Percentiles rank a stretch among this genome's conserved stretches.
phyloP scores from a whole-genome alignment of 2,888 invertebrate genomes.

The Zaprionus obscuricornis region DNA sequence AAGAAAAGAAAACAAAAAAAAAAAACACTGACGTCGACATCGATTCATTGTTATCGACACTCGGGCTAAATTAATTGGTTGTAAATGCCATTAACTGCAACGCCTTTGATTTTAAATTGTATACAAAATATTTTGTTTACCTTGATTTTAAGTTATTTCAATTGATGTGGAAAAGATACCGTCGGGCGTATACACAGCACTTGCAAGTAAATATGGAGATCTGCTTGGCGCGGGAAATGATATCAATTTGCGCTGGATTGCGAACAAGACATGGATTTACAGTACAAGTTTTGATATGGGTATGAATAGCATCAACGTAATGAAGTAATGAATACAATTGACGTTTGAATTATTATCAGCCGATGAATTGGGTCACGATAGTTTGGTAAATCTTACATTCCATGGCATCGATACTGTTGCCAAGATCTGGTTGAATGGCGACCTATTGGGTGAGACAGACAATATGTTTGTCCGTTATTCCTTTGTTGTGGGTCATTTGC shows the following conservation, averaged over 20 bases:
- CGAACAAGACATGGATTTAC: slow-evolving; percentile 92
- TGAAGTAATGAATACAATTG: no score
- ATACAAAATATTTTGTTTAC: not conserved
- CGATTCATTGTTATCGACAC: slow-evolving; percentile 26
- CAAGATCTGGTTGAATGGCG: slow-evolving; percentile 89
- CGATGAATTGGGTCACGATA: slow-evolving; percentile 52
- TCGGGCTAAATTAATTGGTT: slow-evolving; percentile 55
- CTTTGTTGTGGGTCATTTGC: slow-evolving; percentile 86
- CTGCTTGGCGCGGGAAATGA: slow-evolving; percentile 89
- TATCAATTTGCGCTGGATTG: slow-evolving; percentile 91
- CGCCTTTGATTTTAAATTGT: slow-evolving; percentile 42
- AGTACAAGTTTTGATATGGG: slow-evolving; percentile 86
- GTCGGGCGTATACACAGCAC: slow-evolving; percentile 79
- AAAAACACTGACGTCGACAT: slow-evolving; percentile 31
- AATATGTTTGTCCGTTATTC: slow-evolving; percentile 95
- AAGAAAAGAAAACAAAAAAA: not conserved
- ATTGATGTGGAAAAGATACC: slow-evolving; percentile 68
- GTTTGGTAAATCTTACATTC: slow-evolving; percentile 86
- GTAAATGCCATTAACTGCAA: slow-evolving; percentile 41
- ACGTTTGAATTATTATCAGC: slow-evolving; percentile 9
- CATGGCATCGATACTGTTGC: slow-evolving; percentile 95
- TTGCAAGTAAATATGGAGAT: slow-evolving; percentile 62
- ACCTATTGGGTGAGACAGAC: slow-evolving; percentile 86
- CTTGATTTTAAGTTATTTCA: slow-evolving; percentile 54
- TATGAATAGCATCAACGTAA: slow-evolving; percentile 75